These are phyloP conservation scores for Epistrophella euchroma DNA, from an alignment of 2,888 invertebrate genomes.

Conservation along the genomic window DNA sequence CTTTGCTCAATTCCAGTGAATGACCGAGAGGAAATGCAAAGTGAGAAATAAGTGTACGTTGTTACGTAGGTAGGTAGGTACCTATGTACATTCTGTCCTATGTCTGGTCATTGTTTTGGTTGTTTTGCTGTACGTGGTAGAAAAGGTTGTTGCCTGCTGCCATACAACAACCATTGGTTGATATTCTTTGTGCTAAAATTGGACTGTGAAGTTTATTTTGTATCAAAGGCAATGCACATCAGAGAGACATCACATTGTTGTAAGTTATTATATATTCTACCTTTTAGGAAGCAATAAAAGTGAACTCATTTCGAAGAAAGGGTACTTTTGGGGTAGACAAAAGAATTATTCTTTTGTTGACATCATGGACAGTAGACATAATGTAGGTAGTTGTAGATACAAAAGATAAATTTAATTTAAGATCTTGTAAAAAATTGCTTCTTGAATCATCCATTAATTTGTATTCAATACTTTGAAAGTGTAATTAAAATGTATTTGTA, in stretches of 20 bases:
- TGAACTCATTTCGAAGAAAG: constrained; percentile 3
- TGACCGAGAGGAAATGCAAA: constrained; percentile 32
- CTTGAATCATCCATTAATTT: background rate
- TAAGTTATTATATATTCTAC: background rate
- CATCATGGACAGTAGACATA: too few species aligned
- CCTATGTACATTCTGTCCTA: background rate
- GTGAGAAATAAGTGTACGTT: constrained; percentile 5
- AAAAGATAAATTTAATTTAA: background rate
- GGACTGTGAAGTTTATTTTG: constrained; percentile 12
- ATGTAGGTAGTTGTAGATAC: too few species aligned
- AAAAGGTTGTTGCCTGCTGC: constrained; percentile 25
- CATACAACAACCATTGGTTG: background rate
- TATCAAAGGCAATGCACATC: background rate
- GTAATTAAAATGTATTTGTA: too few species aligned
- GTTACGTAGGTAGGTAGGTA: too few species aligned
- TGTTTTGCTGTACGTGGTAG: background rate
- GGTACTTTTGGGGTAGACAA: background rate
- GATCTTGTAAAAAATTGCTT: background rate
- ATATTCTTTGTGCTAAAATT: constrained; percentile 39
- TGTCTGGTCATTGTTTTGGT: constrained; percentile 12
- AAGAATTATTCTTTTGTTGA: background rate
- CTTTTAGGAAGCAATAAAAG: constrained; percentile 24
- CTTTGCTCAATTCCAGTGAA: constrained; percentile 8
- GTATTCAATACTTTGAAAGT: too few species aligned
- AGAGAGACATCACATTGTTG: constrained; percentile 3